Percentiles rank a stretch among this genome's conserved stretches.
phyloP scores from a whole-genome alignment of 2,888 invertebrate genomes.

The Drosophila greeni region DNA sequence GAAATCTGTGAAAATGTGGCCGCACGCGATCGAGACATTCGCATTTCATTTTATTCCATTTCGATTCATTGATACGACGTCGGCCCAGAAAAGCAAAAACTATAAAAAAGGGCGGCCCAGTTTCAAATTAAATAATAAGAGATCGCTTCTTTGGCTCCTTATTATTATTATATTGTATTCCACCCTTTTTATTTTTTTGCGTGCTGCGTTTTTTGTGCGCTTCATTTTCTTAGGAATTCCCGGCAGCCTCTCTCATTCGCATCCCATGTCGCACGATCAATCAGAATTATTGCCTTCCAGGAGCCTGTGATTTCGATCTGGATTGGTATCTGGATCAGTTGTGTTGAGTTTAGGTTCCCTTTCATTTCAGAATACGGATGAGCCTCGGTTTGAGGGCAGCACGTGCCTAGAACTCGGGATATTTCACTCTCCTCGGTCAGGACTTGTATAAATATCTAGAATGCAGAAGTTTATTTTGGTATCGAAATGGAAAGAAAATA shows the following conservation, averaged over 20 bases:
- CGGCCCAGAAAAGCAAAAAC: constrained; percentile 31
- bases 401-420: constrained; percentile 27
- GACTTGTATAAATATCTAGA: not conserved
- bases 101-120: constrained; percentile 43
- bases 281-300: constrained; percentile 52
- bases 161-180: constrained; percentile 72
- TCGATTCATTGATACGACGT: constrained; percentile 70
- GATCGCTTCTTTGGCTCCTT: constrained; percentile 39
- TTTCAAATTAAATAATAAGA: constrained; percentile 72
- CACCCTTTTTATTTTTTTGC: constrained; percentile 63
- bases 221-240: constrained; percentile 66
- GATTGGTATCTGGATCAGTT: constrained; percentile 29
- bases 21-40: constrained; percentile 72
- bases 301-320: constrained; percentile 40
- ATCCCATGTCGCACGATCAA: constrained; percentile 66
- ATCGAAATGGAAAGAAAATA: not conserved
- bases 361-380: constrained; percentile 22
- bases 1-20: constrained; percentile 64
- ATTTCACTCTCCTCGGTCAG: not conserved
- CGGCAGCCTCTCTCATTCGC: constrained; percentile 26
- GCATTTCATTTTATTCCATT: constrained; percentile 55
- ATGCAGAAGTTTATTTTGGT: not conserved
- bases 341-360: constrained; percentile 43
- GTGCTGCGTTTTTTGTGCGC: constrained; percentile 57
- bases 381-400: constrained; percentile 4